Evolutionary conservation across 2,888 invertebrate genomes (phyloP).

Genomic region (Linnaemya vulpina): DNA sequence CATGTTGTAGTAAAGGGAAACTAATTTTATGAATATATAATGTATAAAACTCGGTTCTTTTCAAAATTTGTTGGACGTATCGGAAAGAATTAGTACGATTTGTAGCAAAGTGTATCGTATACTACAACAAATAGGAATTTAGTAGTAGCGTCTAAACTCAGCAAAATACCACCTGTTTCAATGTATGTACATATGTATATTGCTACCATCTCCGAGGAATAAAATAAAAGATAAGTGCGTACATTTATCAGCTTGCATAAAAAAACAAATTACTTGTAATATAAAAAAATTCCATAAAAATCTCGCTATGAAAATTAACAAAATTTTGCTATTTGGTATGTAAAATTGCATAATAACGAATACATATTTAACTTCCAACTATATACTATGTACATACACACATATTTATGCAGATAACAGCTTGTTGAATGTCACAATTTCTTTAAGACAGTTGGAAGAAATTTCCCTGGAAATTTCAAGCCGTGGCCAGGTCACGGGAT

Average conservation of each 20-base stretch:
- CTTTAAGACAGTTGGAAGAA: conserved; percentile 85
- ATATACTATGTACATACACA: not conserved
- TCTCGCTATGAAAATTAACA: not conserved
- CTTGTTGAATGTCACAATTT: conserved; percentile 83
- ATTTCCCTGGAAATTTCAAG: conserved; percentile 84
- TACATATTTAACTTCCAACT: not conserved
- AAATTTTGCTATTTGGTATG: conserved; percentile 14
- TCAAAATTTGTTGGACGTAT: no score
- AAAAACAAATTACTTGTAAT: not conserved
- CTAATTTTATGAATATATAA: no score
- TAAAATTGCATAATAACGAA: not conserved
- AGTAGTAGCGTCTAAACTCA: no score
- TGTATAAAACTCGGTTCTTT: no score
- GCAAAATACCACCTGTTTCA: no score
- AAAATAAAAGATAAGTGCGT: not conserved
- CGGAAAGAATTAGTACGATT: no score
- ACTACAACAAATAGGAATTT: no score
- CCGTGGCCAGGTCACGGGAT: conserved; percentile 76
- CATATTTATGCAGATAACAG: conserved; percentile 73
- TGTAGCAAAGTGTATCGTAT: no score
- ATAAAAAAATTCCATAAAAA: not conserved
- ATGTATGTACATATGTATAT: no score
- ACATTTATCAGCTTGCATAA: not conserved
- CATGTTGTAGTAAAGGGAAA: no score
- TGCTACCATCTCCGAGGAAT: no score